Percentiles rank a stretch among this genome's conserved stretches.
Evolutionary conservation across 2,888 invertebrate genomes (phyloP).

Genomic region (Esperia sulphurella): DNA sequence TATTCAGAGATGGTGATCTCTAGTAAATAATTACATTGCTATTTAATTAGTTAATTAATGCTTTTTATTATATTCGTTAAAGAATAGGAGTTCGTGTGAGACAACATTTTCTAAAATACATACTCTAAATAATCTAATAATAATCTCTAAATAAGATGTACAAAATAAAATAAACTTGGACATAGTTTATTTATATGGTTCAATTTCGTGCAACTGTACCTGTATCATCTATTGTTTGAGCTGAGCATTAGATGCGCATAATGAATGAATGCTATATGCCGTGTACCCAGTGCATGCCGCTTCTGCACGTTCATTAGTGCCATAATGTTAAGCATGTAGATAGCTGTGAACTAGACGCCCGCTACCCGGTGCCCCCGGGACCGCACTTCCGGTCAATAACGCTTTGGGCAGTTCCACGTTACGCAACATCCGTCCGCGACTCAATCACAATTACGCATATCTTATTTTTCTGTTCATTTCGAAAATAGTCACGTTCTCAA

Average conservation of each 20-base stretch:
- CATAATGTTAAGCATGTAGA: background rate
- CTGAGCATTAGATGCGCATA: background rate
- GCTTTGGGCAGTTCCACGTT: slow-evolving; percentile 51
- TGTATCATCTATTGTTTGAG: background rate
- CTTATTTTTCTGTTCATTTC: background rate
- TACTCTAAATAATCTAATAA: background rate
- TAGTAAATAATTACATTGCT: slow-evolving; percentile 13
- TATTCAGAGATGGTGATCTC: slow-evolving; percentile 25
- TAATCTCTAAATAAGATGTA: background rate
- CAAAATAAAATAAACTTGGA: background rate
- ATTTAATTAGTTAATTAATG: slow-evolving; percentile 10
- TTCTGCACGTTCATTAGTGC: slow-evolving; percentile 46
- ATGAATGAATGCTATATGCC: no score
- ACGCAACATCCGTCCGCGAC: slow-evolving; percentile 61
- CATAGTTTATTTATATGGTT: background rate
- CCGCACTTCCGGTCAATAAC: slow-evolving; percentile 56
- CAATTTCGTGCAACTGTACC: background rate
- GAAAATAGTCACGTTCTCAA: background rate
- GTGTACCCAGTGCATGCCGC: slow-evolving; percentile 15
- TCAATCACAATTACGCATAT: slow-evolving; percentile 28
- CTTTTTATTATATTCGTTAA: background rate
- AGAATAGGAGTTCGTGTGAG: no score
- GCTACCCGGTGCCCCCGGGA: slow-evolving; percentile 22
- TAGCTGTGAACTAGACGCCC: background rate
- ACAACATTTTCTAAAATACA: background rate